Conservation (phyloP, 2,888 invertebrate genomes). For the Cerceris rybyensis region DNA sequence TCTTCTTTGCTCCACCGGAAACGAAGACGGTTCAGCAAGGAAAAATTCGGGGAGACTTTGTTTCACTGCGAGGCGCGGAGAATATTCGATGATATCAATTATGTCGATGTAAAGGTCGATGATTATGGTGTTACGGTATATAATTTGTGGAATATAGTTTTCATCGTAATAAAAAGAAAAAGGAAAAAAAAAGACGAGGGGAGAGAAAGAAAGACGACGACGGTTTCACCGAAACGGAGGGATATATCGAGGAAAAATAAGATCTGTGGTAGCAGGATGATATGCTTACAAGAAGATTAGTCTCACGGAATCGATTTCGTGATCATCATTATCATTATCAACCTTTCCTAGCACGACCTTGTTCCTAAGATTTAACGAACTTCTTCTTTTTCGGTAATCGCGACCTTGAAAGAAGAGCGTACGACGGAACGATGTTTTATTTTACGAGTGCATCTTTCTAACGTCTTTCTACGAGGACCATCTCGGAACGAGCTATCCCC, state of each 20-base stretch:
- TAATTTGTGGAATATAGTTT: neutral
- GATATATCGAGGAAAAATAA: constrained; percentile 9
- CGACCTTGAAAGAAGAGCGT: constrained; percentile 41
- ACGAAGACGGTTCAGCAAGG: too few relatives aligned
- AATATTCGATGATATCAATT: too few relatives aligned
- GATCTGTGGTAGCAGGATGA: neutral
- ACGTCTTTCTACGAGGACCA: constrained; percentile 19
- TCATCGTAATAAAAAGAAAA: neutral
- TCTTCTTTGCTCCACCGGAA: neutral
- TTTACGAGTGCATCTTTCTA: constrained; percentile 6
- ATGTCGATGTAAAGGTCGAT: neutral
- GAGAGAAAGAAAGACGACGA: neutral
- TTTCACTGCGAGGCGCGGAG: too few relatives aligned
- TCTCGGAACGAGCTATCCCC: constrained; percentile 13
- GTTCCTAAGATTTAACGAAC: constrained; percentile 5
- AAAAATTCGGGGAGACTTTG: too few relatives aligned
- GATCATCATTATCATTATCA: constrained; percentile 16
- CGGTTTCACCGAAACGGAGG: neutral
- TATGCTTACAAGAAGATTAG: neutral
- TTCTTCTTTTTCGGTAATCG: constrained; percentile 30
- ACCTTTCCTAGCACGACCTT: neutral
- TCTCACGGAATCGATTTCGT: constrained; percentile 12
- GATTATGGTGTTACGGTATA: neutral
- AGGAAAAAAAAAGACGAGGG: neutral
- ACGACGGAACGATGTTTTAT: constrained; percentile 16